These are phyloP conservation scores for Poeciliopsis turrubarensis DNA, from an alignment of 2,113 vertebrate species.

Conservation along the genomic window DNA sequence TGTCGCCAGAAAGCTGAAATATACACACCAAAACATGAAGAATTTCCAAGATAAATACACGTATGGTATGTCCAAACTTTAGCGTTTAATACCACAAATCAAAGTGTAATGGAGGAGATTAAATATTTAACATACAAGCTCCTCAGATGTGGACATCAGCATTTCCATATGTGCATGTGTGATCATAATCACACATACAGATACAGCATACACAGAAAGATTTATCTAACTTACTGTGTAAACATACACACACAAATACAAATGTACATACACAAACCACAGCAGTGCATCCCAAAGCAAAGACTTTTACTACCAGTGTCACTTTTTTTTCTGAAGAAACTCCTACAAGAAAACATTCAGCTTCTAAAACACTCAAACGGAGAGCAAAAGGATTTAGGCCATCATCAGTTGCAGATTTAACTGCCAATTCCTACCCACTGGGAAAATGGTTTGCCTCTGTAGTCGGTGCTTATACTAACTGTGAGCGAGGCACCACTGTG, in stretches of 20 bases:
- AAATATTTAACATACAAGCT: slow-evolving; percentile 18
- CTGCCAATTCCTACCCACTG: slow-evolving; percentile 45
- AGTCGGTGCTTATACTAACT: slow-evolving; percentile 49
- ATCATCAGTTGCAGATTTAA: slow-evolving; percentile 42
- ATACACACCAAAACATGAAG: slow-evolving; percentile 24
- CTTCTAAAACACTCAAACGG: slow-evolving; percentile 34
- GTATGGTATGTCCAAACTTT: not conserved
- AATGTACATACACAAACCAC: slow-evolving; percentile 54
- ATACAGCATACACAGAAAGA: slow-evolving; percentile 18
- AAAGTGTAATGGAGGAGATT: not conserved
- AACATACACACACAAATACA: slow-evolving; percentile 34
- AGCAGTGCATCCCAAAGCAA: slow-evolving; percentile 63
- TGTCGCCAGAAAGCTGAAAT: slow-evolving; percentile 93
- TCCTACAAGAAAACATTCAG: slow-evolving; percentile 55
- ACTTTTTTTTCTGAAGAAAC: slow-evolving; percentile 45
- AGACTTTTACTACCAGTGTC: slow-evolving; percentile 56
- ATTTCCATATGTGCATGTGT: slow-evolving; percentile 14
- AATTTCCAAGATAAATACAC: slow-evolving; percentile 10
- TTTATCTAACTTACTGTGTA: slow-evolving; percentile 60
- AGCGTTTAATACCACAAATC: slow-evolving; percentile 10
- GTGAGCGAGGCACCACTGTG: slow-evolving; percentile 35
- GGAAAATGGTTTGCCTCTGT: slow-evolving; percentile 62
- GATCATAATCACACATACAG: slow-evolving; percentile 9
- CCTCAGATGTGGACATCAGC: slow-evolving; percentile 12
- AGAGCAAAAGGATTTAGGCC: slow-evolving; percentile 41